Percentiles rank a stretch among this genome's conserved stretches.
Conservation (phyloP, 2,113 vertebrate genomes). For the Sinocyclocheilus maitianheensis region DNA sequence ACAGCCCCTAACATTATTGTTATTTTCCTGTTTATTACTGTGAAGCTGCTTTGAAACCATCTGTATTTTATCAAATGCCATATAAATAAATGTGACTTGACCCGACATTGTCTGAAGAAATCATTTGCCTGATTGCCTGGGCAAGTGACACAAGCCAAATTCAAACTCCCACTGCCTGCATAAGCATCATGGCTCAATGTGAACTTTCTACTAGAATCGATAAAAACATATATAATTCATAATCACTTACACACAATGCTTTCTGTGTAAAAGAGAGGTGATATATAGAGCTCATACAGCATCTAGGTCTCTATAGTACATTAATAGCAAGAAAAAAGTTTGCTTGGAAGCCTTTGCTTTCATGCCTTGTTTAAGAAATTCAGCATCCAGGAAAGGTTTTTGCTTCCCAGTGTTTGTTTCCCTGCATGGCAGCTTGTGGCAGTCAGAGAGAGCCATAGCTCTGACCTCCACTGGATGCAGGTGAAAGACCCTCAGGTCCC, state of each 20-base stretch:
- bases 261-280: not conserved
- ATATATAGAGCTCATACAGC: not conserved
- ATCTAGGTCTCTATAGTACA: not conserved
- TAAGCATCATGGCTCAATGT: too few species aligned
- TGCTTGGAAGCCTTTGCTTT: not conserved
- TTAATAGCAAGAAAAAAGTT: not conserved
- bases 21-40: too few species aligned
- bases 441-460: not conserved
- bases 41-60: too few species aligned
- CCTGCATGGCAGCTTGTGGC: not conserved
- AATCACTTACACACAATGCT: not conserved
- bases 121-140: too few species aligned
- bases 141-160: not conserved
- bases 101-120: not conserved
- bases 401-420: not conserved
- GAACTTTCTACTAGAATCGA: not conserved
- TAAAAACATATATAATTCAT: not conserved
- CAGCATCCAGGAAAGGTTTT: not conserved
- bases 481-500: not conserved
- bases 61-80: too few species aligned
- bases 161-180: too few species aligned
- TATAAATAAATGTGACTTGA: too few species aligned
- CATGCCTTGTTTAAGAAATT: not conserved
- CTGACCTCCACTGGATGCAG: not conserved
- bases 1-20: too few species aligned